Conservation (phyloP, 2,888 invertebrate genomes). For the Neuroscelio doddi region DNA sequence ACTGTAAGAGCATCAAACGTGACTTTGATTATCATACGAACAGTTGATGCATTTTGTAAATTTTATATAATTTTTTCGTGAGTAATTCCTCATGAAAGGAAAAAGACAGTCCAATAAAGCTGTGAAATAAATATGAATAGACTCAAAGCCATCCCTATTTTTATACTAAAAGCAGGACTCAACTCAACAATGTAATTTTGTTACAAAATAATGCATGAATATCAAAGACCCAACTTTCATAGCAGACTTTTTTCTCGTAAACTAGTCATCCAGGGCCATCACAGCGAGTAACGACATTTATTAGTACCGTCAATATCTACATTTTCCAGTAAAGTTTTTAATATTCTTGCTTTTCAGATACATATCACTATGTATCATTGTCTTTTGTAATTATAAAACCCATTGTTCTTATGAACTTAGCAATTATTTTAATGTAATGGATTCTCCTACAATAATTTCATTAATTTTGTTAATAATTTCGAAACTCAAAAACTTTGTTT, state of each 20-base stretch:
- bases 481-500: no score
- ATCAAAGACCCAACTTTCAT: slow-evolving; percentile 5
- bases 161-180: slow-evolving; percentile 19
- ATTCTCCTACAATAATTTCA: no score
- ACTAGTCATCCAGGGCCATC: no score
- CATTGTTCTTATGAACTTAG: no score
- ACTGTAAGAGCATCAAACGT: no score
- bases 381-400: slow-evolving; percentile 53
- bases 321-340: slow-evolving; percentile 39
- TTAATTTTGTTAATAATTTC: no score
- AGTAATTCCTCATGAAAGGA: no score
- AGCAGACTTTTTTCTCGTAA: slow-evolving; percentile 16
- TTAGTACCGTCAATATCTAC: slow-evolving; percentile 47
- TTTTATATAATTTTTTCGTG: background rate
- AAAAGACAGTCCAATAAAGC: no score
- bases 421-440: no score
- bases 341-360: slow-evolving; percentile 43
- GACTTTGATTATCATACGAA: background rate
- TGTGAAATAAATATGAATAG: no score
- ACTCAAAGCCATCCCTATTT: no score
- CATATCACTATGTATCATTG: slow-evolving; percentile 40
- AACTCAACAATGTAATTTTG: slow-evolving; percentile 22
- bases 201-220: slow-evolving; percentile 27
- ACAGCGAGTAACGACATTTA: slow-evolving; percentile 49
- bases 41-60: no score